Evolutionary conservation across 2,113 vertebrate species (phyloP).

Genomic region (Takifugu bimaculatus): DNA sequence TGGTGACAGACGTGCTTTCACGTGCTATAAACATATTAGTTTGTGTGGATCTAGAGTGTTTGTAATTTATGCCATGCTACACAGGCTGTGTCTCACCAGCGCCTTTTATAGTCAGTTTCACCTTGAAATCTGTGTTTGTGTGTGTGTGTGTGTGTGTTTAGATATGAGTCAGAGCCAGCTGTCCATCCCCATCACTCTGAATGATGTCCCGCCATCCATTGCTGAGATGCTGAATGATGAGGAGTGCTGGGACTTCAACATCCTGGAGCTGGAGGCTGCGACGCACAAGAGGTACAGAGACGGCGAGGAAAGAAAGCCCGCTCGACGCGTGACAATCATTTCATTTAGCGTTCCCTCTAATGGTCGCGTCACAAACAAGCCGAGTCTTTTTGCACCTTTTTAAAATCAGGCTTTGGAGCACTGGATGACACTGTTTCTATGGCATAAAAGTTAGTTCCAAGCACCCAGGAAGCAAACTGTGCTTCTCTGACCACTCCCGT

Average conservation of each 20-base stretch:
- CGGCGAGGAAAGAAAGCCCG: too few species aligned
- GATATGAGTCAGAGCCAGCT: slow-evolving; percentile 85
- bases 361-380: background rate
- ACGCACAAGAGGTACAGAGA: slow-evolving; percentile 86
- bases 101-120: slow-evolving; percentile 29
- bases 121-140: background rate
- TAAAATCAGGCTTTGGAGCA: too few species aligned
- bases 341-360: background rate
- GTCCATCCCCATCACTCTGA: slow-evolving; percentile 82
- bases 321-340: background rate
- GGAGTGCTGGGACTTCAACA: slow-evolving; percentile 94
- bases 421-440: too few species aligned
- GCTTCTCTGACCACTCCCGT: too few species aligned
- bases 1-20: background rate
- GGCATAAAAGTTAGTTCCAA: too few species aligned
- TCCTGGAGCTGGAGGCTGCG: slow-evolving; percentile 91
- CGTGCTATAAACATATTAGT: background rate
- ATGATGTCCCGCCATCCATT: slow-evolving; percentile 82
- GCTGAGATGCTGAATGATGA: slow-evolving; percentile 86
- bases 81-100: background rate
- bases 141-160: slow-evolving; percentile 37
- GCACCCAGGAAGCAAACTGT: too few species aligned
- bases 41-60: background rate
- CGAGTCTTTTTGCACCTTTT: too few species aligned
- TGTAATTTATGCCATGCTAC: too few species aligned